Evolutionary conservation across 2,888 invertebrate genomes (phyloP).

Genomic region (Nomada fabriciana): DNA sequence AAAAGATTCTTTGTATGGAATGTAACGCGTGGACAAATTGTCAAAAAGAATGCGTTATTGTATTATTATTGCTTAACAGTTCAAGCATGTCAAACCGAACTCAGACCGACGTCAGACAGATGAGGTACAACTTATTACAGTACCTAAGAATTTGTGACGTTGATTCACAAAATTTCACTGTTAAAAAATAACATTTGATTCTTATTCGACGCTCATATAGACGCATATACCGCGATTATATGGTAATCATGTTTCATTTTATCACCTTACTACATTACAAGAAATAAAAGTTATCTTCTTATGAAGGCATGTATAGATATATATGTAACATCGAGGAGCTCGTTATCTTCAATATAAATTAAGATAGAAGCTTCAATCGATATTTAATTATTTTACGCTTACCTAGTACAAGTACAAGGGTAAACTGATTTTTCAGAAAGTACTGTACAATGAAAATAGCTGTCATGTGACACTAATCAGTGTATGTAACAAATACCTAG

Average conservation of each 20-base stretch:
- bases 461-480: conserved; percentile 55
- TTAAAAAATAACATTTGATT: conserved; percentile 62
- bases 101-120: conserved; percentile 13
- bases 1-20: conserved; percentile 58
- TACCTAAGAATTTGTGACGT: conserved; percentile 22
- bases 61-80: conserved; percentile 12
- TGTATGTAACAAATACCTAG: conserved; percentile 67
- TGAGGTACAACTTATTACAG: conserved; percentile 40
- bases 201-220: conserved; percentile 36
- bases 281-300: conserved; percentile 49
- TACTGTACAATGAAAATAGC: conserved; percentile 71
- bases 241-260: conserved; percentile 29
- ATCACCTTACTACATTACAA: conserved; percentile 50
- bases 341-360: conserved; percentile 52
- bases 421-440: conserved; percentile 65
- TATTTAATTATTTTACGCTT: conserved; percentile 53
- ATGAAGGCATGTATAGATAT: conserved; percentile 52
- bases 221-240: conserved; percentile 22
- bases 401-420: conserved; percentile 60
- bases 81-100: conserved; percentile 15
- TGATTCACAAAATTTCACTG: conserved; percentile 43
- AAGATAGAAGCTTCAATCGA: conserved; percentile 57
- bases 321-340: conserved; percentile 49
- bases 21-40: conserved; percentile 42
- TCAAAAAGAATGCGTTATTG: conserved; percentile 8